A percentile compares a stretch with the other conserved stretches of the same genome.
Evolutionary conservation across 2,888 invertebrate genomes (phyloP).

Genomic region (Andricus curvator): DNA sequence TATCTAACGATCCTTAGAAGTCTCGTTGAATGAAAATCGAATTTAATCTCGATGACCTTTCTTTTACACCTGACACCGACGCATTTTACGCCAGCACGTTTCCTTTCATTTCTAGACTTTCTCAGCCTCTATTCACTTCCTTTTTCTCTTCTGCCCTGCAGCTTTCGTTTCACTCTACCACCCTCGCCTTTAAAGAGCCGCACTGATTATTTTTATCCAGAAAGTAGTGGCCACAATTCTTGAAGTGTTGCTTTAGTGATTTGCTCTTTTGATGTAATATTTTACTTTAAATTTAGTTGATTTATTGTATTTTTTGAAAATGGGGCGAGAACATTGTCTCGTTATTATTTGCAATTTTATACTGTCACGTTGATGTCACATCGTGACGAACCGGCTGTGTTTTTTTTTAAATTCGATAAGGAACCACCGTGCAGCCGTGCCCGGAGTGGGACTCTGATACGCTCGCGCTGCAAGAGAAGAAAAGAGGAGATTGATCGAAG

Average conservation of each 20-base stretch:
- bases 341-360: not conserved
- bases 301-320: not conserved
- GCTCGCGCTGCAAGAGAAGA: slow-evolving; percentile 49
- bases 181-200: slow-evolving; percentile 36
- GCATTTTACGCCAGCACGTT: not conserved
- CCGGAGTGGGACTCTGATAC: slow-evolving; percentile 54
- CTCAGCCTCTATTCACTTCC: slow-evolving; percentile 15
- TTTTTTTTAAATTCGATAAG: slow-evolving; percentile 26
- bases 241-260: slow-evolving; percentile 1
- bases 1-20: slow-evolving; percentile 53
- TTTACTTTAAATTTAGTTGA: not conserved
- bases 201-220: slow-evolving; percentile 25
- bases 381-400: slow-evolving; percentile 46
- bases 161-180: slow-evolving; percentile 33
- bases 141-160: slow-evolving; percentile 27
- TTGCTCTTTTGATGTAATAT: not conserved
- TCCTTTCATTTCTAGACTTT: slow-evolving; percentile 20
- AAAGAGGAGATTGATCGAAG: slow-evolving; percentile 70
- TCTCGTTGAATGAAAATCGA: slow-evolving; percentile 25
- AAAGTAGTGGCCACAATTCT: not conserved
- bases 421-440: slow-evolving; percentile 46
- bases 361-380: slow-evolving; percentile 46
- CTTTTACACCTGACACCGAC: slow-evolving; percentile 20
- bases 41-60: slow-evolving; percentile 41
- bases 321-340: slow-evolving; percentile 8